Base-by-base conservation (phyloP, 2,113 vertebrate genomes). In the Eudyptes chrysolophus region DNA sequence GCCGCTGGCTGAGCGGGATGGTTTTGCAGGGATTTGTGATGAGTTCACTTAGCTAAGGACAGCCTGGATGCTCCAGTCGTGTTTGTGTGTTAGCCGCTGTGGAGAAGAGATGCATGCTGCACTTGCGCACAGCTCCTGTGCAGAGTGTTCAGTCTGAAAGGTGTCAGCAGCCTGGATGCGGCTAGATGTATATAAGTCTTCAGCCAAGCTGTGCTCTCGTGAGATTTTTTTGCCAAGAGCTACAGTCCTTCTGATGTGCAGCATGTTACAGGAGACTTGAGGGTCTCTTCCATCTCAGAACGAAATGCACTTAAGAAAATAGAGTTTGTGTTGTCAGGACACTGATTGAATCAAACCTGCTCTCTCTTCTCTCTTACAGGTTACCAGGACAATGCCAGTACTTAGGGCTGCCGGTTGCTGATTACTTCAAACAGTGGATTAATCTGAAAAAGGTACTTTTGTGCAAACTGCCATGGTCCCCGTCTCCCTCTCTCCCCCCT, bases 371-470 rank as follows among this genome's bases (percentile, higher is more conserved):
- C 97, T 98, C 95, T 98, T 95, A 88, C 97, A 99, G 98, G 98
- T 98, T 99, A 97, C 98, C 98, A 87, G 98, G 98, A 98, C 98
- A 99, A 97, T 99, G 98, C 98, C 98, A 98, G 95, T 98, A 98
- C 96, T 98, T 99, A 98, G 98, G 98, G 90, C 98, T 99, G 97
- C 98, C 98, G 58, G 98, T 98, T 96, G 98, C 98, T 94, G 98
- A 98, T 98, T 99, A 99, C 98, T 99, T 99, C 98, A 99, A 98
- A 98, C 98, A 99, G 97, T 98, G 98, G 98, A 99, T 99, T 98
- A 98, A 99, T 98, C 98, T 99, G 98, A 98, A 98, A 98, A 98
- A 99, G 98, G 98, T 99, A 99, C 97, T 97, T 96, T 94, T 88
- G 78, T 97, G 95, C 52, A 91, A 96, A 93, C 89, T 84, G 65